Conservation (phyloP, 2,797 vertebrate genomes). For the Coendou prehensilis region DNA sequence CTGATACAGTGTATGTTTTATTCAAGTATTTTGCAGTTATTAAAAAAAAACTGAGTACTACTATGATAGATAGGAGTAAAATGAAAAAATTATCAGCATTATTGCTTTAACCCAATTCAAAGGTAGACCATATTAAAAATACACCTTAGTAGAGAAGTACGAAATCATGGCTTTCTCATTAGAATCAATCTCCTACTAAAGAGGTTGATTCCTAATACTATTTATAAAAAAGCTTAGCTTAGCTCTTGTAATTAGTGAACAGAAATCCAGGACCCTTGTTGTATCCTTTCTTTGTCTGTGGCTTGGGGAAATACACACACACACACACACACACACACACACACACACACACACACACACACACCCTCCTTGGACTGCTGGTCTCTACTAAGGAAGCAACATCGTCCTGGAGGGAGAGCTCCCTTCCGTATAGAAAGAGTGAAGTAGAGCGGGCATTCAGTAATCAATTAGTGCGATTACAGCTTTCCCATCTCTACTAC, state of each 20-base stretch:
- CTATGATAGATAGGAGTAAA: slow-evolving; percentile 71
- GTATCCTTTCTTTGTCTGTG: not conserved
- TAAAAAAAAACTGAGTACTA: slow-evolving; percentile 54
- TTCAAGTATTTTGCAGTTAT: slow-evolving; percentile 57
- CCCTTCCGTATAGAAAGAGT: not conserved
- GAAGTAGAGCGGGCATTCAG: too few species aligned
- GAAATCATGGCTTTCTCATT: not conserved
- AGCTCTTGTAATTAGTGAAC: not conserved
- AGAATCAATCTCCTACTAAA: not conserved
- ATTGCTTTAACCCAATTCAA: slow-evolving; percentile 68
- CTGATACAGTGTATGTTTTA: slow-evolving; percentile 58
- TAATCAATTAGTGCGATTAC: not conserved
- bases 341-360: not conserved
- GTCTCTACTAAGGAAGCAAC: not conserved
- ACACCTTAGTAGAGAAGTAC: not conserved
- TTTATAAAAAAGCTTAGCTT: slow-evolving; percentile 35
- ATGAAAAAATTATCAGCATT: slow-evolving; percentile 73
- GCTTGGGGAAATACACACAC: not conserved
- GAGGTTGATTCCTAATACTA: not conserved
- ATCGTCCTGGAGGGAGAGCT: not conserved
- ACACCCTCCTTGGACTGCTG: not conserved
- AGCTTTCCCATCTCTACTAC: not conserved
- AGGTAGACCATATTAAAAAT: not conserved
- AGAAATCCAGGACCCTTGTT: not conserved
- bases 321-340: not conserved